These are phyloP conservation scores for Motacilla alba DNA, from an alignment of 2,113 vertebrate species.

Conservation along the genomic window DNA sequence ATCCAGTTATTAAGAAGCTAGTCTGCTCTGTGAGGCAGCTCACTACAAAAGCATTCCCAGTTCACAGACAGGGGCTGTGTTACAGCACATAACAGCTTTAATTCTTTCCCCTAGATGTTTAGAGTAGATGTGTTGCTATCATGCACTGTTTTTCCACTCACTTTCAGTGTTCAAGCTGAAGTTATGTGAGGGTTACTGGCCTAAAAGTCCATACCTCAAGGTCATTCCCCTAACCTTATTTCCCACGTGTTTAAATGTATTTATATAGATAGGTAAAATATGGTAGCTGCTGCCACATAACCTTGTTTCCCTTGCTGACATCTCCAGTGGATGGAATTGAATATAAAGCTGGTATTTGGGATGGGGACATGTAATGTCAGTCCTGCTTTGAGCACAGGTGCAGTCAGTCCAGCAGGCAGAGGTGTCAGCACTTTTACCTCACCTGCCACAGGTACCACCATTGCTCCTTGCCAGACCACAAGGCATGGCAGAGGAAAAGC, in stretches of 20 bases:
- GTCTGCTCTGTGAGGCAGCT: conserved; percentile 12
- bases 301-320: conserved; percentile 39
- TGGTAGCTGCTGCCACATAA: conserved; percentile 35
- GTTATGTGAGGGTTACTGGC: not conserved
- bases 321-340: conserved; percentile 19
- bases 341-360: conserved; percentile 18
- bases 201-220: conserved; percentile 11
- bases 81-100: not conserved
- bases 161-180: not conserved
- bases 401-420: not conserved
- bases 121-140: not conserved
- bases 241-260: conserved; percentile 29
- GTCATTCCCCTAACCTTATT: conserved; percentile 46
- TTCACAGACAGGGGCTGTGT: not conserved
- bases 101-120: not conserved
- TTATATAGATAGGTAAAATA: conserved; percentile 53
- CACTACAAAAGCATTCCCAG: not conserved
- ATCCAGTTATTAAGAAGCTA: conserved; percentile 22
- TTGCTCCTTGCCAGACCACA: fast-evolving
- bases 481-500: not conserved
- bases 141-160: not conserved
- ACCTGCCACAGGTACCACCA: not conserved
- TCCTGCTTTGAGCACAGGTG: not conserved
- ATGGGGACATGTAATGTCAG: not conserved
- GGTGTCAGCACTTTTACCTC: not conserved